Percentiles rank a stretch among this genome's conserved stretches.
phyloP scores from a whole-genome alignment of 1,140 invertebrate species.

The Drosophila busckii region DNA sequence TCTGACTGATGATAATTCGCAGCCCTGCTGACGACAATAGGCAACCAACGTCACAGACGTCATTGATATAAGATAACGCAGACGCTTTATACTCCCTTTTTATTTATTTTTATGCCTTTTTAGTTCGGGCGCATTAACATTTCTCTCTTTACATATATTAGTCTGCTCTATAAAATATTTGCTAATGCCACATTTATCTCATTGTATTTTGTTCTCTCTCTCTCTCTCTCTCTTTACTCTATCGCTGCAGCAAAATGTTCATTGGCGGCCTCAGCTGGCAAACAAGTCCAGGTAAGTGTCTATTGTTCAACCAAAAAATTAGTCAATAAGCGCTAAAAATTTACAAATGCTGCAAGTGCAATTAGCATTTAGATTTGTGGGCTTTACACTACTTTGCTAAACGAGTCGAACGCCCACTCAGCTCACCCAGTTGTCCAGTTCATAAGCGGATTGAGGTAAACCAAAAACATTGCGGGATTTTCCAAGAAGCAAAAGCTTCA shows the following conservation, averaged over 20 bases:
- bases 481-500: not conserved
- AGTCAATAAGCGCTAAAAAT: conserved; percentile 37
- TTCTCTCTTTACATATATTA: conserved; percentile 4
- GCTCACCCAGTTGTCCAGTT: not conserved
- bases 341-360: conserved; percentile 16
- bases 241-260: conserved; percentile 99
- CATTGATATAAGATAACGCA: conserved; percentile 32
- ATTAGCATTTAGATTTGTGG: conserved; percentile 37
- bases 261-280: conserved; percentile 99
- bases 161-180: conserved; percentile 2
- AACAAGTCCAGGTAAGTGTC: conserved; percentile 96
- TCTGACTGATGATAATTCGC: not conserved
- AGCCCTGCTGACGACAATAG: no score
- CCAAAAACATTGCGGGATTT: conserved; percentile 1
- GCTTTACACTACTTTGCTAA: conserved; percentile 37
- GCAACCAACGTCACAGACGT: conserved; percentile 19
- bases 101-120: conserved; percentile 3
- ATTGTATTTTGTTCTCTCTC: conserved; percentile 60
- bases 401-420: conserved; percentile 3
- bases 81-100: no score
- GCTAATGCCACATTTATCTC: conserved; percentile 46
- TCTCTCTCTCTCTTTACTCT: conserved; percentile 53
- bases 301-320: conserved; percentile 43
- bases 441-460: not conserved
- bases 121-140: conserved; percentile 14